Percentiles rank a stretch among this genome's conserved stretches.
Evolutionary conservation across 1,140 invertebrate genomes (phyloP).

Genomic region (Hypothenemus hampei): DNA sequence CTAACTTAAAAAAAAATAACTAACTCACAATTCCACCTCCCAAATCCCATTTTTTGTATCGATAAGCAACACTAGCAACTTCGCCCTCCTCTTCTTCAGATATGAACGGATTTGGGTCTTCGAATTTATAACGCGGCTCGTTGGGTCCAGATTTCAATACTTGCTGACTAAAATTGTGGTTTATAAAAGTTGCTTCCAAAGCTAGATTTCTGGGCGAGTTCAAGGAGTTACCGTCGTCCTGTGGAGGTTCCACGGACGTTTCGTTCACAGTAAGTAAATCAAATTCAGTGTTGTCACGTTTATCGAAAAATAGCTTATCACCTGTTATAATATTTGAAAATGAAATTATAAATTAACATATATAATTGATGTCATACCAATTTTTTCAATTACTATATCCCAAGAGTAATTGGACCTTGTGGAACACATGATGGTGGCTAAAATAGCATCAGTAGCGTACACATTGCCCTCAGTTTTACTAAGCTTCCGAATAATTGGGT

Average conservation of each 20-base stretch:
- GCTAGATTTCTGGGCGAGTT: conserved; percentile 96
- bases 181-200: conserved; percentile 98
- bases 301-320: conserved; percentile 97
- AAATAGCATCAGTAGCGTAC: conserved; percentile 95
- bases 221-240: conserved; percentile 89
- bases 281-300: conserved; percentile 96
- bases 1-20: not conserved
- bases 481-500: conserved; percentile 92
- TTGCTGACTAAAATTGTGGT: conserved; percentile 99
- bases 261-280: conserved; percentile 97
- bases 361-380: no score
- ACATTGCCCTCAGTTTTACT: conserved; percentile 94
- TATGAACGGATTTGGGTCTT: conserved; percentile 90
- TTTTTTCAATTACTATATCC: conserved; percentile 99
- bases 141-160: conserved; percentile 56
- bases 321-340: no score
- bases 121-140: conserved; percentile 85
- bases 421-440: conserved; percentile 98
- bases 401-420: conserved; percentile 97
- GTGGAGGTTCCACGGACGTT: conserved; percentile 94
- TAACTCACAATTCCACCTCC: conserved; percentile 80
- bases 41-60: conserved; percentile 95
- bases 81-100: conserved; percentile 90
- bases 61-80: conserved; percentile 92
- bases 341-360: no score